Base-by-base conservation (phyloP, 2,797 vertebrate genomes). In the Poliocrania exsul region DNA sequence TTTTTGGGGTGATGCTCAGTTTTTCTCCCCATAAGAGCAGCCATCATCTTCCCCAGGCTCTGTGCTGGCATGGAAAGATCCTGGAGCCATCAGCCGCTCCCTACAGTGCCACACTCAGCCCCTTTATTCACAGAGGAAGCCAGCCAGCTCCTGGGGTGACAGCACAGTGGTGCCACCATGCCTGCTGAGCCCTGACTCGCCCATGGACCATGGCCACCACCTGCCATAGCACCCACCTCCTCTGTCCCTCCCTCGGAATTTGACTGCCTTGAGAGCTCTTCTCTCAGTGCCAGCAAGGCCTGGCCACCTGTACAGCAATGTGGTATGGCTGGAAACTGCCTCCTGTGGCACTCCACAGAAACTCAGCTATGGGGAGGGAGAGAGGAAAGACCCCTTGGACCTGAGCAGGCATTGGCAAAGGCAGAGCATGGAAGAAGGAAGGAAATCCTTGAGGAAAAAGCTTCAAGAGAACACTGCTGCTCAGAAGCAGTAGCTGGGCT, bases 51-150 rank as follows among this genome's bases (percentile, higher is more conserved):
- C 50, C 28, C 64, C 51, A 62, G 67, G 74, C 64, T 49, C 33
- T 3, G 1, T n/a, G 50, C 42, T 44, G 51, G 7, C 2, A 0
- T 50, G 44, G 54, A 50, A 92, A 54, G 82, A 95, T 38, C 77
- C 66, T 54, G 77, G 50, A 93, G 73, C 86, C 10, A 1, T 90
- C 86, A 86, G 10, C 86, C 0, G 1, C 80, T 81, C 77, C 64
- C 51, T 2, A 3, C 0, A 0, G 88, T 7, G 1, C 60, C 31
- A 1, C 1, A 1, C 54, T 50, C 0, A 0, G 40, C 58, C 54
- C 16, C 11, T 38, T 8, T 86, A 79, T 92, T 93, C 65, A 53
- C 2, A 0, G 86, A 86, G 81, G 81, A 47, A 93, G 46, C 57
- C 83, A 95, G 25, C 19, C 60, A 73, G 65, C 57, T 71, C 29